phyloP scores from a whole-genome alignment of 1,140 invertebrate species.

The Epicauta chinensis region DNA sequence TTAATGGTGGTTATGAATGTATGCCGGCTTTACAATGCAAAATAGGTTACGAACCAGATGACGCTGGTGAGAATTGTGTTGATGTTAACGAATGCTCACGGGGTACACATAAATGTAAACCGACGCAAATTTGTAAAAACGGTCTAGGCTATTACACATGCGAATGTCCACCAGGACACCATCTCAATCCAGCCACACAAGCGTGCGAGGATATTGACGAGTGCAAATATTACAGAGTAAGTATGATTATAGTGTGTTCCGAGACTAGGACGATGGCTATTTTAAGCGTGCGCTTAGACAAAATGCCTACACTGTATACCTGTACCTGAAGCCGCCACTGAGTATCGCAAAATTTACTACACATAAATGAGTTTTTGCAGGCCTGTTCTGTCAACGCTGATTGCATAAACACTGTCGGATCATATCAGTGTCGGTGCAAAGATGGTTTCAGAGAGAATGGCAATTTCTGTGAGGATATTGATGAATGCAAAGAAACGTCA shows the following conservation, averaged over 20 bases:
- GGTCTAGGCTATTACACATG: constrained; percentile 68
- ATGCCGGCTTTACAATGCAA: constrained; percentile 44
- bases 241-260: constrained; percentile 13
- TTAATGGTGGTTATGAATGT: constrained; percentile 53
- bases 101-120: constrained; percentile 58
- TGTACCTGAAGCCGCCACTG: too few relatives aligned
- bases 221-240: constrained; percentile 50
- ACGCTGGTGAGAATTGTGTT: constrained; percentile 41
- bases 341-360: too few relatives aligned
- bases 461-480: constrained; percentile 55
- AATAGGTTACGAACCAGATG: constrained; percentile 43
- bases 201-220: constrained; percentile 89
- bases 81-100: constrained; percentile 66
- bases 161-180: constrained; percentile 62
- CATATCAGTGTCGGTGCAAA: constrained; percentile 74
- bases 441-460: constrained; percentile 59
- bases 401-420: constrained; percentile 77
- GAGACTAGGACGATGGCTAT: too few relatives aligned
- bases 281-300: too few relatives aligned
- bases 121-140: constrained; percentile 69
- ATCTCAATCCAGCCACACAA: constrained; percentile 47
- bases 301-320: too few relatives aligned
- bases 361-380: constrained; percentile 34
- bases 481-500: constrained; percentile 57
- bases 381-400: constrained; percentile 52